Evolutionary conservation across 2,888 invertebrate genomes (phyloP).

Genomic region (Empis livida): DNA sequence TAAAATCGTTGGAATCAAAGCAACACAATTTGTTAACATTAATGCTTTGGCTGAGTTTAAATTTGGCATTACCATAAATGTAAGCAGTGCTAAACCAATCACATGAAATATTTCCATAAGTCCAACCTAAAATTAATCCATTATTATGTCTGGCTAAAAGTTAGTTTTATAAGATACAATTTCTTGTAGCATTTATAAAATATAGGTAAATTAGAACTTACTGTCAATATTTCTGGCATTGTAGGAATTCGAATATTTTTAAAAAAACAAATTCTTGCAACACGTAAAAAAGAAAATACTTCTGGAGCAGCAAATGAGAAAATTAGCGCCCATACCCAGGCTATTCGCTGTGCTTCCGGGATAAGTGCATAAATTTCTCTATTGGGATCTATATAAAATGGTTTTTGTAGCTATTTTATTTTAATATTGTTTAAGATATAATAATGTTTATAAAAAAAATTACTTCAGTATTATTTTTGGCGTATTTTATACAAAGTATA

Average conservation of each 20-base stretch:
- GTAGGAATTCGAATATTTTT: conserved; percentile 51
- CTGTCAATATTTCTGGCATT: conserved; percentile 41
- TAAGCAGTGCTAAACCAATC: conserved; percentile 61
- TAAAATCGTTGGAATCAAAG: conserved; percentile 65
- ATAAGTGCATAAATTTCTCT: conserved; percentile 48
- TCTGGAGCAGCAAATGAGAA: conserved; percentile 68
- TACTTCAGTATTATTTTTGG: background rate
- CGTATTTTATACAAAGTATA: too few relatives aligned
- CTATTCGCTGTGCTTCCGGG: conserved; percentile 49
- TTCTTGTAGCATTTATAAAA: background rate
- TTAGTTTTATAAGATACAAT: background rate
- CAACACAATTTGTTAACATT: conserved; percentile 74
- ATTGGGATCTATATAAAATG: conserved; percentile 39
- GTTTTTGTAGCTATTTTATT: background rate
- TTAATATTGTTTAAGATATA: background rate
- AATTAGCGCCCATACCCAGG: conserved; percentile 71
- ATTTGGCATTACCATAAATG: conserved; percentile 63
- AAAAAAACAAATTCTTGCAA: conserved; percentile 58
- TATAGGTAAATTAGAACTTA: conserved; percentile 27
- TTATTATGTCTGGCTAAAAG: background rate
- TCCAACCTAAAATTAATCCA: conserved; percentile 38
- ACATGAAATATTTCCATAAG: conserved; percentile 68
- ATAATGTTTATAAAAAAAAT: background rate
- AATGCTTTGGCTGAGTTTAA: conserved; percentile 70
- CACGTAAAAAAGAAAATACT: conserved; percentile 55